Evolutionary conservation across 2,113 vertebrate genomes (phyloP).

Genomic region (Zeus faber): DNA sequence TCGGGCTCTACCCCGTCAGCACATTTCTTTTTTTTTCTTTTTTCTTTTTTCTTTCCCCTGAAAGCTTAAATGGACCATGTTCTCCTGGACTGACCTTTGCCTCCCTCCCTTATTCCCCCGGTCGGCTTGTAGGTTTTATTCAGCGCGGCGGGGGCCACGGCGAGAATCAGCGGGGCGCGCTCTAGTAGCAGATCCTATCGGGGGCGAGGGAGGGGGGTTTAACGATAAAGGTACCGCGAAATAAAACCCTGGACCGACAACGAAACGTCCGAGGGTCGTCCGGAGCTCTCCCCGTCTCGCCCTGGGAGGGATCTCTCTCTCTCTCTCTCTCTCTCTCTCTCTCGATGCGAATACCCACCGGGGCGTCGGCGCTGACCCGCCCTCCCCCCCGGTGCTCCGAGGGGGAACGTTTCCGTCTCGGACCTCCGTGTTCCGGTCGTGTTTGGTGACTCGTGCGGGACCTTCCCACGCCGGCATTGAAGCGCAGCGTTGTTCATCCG

Average conservation of each 20-base stretch:
- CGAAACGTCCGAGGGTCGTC: slow-evolving; percentile 21
- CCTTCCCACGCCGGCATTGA: too few relatives aligned
- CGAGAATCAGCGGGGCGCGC: not conserved
- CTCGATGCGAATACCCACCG: too few relatives aligned
- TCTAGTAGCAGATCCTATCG: not conserved
- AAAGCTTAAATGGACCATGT: too few relatives aligned
- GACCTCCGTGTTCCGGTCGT: too few relatives aligned
- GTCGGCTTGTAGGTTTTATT: not conserved
- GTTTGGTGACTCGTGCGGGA: too few relatives aligned
- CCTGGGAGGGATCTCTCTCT: slow-evolving; percentile 20
- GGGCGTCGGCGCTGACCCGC: too few relatives aligned
- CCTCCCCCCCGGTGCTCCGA: too few relatives aligned
- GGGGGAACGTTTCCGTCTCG: too few relatives aligned
- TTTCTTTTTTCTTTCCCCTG: too few relatives aligned
- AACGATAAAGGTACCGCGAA: not conserved
- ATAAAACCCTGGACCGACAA: slow-evolving; percentile 5
- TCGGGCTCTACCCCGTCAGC: not conserved
- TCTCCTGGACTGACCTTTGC: not conserved
- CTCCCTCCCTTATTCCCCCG: not conserved
- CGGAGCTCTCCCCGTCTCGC: slow-evolving; percentile 22
- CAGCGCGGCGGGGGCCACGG: not conserved
- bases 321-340: slow-evolving; percentile 1
- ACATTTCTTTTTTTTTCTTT: slow-evolving; percentile 5
- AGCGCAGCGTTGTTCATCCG: too few relatives aligned
- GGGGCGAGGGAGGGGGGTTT: not conserved